Percentiles rank a stretch among this genome's conserved stretches.
phyloP scores from a whole-genome alignment of 37 sponge, comb jelly and placozoan species.

The Hexactinellida sp. region DNA sequence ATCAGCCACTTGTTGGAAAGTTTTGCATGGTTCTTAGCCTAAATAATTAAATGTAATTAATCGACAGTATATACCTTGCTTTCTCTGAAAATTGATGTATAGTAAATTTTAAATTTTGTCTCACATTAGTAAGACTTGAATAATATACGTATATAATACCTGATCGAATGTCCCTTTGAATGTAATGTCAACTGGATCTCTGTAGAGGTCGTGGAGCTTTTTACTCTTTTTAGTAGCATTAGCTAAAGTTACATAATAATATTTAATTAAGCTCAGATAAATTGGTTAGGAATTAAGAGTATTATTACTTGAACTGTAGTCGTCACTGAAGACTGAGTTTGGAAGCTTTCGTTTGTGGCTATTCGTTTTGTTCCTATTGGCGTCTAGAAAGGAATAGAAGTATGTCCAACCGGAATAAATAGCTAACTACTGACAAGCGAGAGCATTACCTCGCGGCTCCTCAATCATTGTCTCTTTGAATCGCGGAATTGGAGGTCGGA shows the following conservation, averaged over 20 bases:
- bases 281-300: background rate
- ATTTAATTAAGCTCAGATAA: background rate
- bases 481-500: background rate
- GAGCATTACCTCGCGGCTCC: background rate
- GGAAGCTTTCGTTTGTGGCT: background rate
- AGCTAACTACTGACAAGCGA: too few relatives aligned
- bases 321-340: background rate
- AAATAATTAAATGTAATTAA: background rate
- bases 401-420: too few relatives aligned
- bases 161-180: constrained; percentile 1
- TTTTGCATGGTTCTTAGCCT: background rate
- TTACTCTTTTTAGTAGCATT: background rate
- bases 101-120: too few relatives aligned
- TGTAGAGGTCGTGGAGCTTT: background rate
- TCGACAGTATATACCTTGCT: too few relatives aligned
- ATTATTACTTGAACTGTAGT: background rate
- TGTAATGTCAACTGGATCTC: background rate
- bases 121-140: background rate
- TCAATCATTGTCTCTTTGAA: background rate
- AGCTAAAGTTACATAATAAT: background rate
- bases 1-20: background rate
- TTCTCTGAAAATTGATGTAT: background rate
- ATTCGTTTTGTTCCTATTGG: background rate
- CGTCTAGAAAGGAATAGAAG: background rate
- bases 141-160: background rate